These are phyloP conservation scores for Eurois occulta DNA, from an alignment of 2,888 invertebrate genomes.

Conservation along the genomic window DNA sequence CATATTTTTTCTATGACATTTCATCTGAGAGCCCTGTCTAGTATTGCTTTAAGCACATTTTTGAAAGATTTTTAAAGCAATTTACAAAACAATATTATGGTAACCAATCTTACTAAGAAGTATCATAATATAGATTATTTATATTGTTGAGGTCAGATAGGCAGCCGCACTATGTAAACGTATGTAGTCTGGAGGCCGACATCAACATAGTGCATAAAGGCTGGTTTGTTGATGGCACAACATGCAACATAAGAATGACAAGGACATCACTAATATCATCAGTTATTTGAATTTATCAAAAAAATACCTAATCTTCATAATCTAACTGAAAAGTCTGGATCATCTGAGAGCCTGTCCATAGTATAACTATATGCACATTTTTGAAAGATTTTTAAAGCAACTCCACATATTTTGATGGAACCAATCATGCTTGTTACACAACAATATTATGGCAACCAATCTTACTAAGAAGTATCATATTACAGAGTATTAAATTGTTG, in stretches of 20 bases:
- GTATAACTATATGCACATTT: not conserved
- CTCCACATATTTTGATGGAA: not conserved
- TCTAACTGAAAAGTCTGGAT: not conserved
- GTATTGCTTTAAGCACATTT: too few species aligned
- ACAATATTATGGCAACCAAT: not conserved
- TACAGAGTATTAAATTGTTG: not conserved
- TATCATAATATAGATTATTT: not conserved
- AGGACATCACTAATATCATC: not conserved
- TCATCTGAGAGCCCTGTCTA: too few species aligned
- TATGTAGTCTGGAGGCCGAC: not conserved
- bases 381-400: not conserved
- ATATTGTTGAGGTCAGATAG: not conserved
- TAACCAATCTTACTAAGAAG: not conserved
- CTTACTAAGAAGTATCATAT: not conserved
- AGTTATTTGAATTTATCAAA: not conserved
- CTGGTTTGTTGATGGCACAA: not conserved
- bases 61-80: too few species aligned
- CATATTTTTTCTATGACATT: not conserved
- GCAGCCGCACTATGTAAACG: not conserved
- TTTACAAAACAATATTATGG: not conserved
- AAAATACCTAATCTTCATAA: not conserved
- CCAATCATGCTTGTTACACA: not conserved
- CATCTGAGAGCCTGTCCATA: not conserved
- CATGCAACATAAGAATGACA: not conserved
- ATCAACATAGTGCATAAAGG: not conserved